Base-by-base conservation (phyloP, 2,888 invertebrate species). In the Leucophenga montana region DNA sequence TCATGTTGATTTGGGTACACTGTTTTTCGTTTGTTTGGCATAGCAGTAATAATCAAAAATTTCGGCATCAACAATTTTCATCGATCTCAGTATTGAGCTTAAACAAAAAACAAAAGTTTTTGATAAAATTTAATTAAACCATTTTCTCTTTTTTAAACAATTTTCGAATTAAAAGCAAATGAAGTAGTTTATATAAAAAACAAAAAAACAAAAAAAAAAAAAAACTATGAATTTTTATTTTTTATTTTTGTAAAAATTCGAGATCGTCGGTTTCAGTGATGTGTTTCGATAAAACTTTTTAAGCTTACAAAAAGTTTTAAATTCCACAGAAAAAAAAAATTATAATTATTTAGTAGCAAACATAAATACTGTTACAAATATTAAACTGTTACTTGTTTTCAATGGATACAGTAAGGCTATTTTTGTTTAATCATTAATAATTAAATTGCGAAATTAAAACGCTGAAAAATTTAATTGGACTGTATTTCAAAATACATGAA, bases 111-210 rank as follows among this genome's bases (percentile, higher is more conserved):
- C 54, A 54, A 54, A 66, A 68, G 54, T 68, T 54, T 68, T 62
- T 18, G 20, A 66, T 78, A 78, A 76, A 76, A 83, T 79, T 73
- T 50, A 50, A 50, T 50, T 50, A n/a, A n/a, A 39, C n/a, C n/a
- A n/a, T n/a, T n/a, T n/a, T n/a, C n/a, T n/a, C n/a, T n/a, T 46
- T 27, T 4, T 78, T 78, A 76, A 70, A 67, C 74, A 66, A 72
- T 67, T 77, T 62, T 56, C 61, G 27, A 53, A 31, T 75, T 54
- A 33, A 53, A 53, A 50, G 22, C 20, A 53, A 33, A 31, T 14
- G 33, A 31, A 48, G 48, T 70, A 59, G 70, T 46, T 69, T 74
- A 44, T n/a, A n/a, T n/a, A 48, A 67, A 70, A 53, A 64, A 67
- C 54, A 33, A 33, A 33, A 33, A 33, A 8, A 33, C 8, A 33